A percentile compares a stretch with the other conserved stretches of the same genome.
Conservation (phyloP, 2,888 invertebrate species). For the Therioaphis trifolii region DNA sequence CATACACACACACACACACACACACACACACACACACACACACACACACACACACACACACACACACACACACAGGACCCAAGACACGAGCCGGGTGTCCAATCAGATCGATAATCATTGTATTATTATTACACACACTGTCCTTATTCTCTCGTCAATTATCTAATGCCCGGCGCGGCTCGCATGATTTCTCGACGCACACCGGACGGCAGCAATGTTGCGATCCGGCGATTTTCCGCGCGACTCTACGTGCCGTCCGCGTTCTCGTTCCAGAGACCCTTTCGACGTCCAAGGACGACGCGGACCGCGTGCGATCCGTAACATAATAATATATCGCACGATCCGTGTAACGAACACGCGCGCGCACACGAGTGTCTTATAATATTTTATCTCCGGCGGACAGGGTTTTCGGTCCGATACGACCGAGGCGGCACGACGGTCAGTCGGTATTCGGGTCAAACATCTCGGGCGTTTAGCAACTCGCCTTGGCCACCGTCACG, state of each 20-base stretch:
- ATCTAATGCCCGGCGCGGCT: background rate
- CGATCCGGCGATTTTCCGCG: background rate
- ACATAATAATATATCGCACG: background rate
- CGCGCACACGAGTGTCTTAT: too few species aligned
- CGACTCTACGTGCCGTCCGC: background rate
- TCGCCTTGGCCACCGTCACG: conserved; percentile 58
- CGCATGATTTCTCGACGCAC: background rate
- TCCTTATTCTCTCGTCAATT: background rate
- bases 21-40: too few species aligned
- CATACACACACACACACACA: too few species aligned
- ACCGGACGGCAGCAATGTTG: background rate
- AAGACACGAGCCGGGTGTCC: too few species aligned
- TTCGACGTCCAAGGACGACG: background rate
- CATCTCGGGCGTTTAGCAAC: conserved; percentile 54
- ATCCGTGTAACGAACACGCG: background rate
- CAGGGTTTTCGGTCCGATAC: conserved; percentile 47
- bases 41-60: too few species aligned
- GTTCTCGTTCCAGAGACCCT: background rate
- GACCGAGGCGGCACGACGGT: conserved; percentile 41
- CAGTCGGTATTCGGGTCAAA: conserved; percentile 60
- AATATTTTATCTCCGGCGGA: too few species aligned
- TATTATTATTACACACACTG: too few species aligned
- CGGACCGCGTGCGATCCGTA: background rate
- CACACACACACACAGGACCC: too few species aligned
- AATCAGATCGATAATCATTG: too few species aligned